These are phyloP conservation scores for Aegotheles bennettii DNA, from an alignment of 2,113 vertebrate genomes.

Conservation along the genomic window DNA sequence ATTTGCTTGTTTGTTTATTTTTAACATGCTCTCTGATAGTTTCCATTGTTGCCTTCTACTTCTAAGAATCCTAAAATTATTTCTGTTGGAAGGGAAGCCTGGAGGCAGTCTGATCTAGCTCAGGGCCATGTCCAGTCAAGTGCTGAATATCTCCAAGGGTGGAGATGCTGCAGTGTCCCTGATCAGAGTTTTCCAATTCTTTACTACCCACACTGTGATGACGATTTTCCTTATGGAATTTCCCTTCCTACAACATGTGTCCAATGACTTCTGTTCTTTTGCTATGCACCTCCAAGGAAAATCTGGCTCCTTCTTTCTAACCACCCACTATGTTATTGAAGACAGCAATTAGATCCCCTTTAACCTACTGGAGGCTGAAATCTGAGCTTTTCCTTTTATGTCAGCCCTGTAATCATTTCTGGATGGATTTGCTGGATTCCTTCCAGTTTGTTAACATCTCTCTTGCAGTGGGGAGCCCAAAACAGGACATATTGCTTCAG, in stretches of 20 bases:
- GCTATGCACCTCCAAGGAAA: neutral
- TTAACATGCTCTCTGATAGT: neutral
- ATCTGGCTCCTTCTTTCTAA: neutral
- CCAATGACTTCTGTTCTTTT: neutral
- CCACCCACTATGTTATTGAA: neutral
- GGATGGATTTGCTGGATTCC: neutral
- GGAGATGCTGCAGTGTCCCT: neutral
- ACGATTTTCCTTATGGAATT: neutral
- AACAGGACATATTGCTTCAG: neutral
- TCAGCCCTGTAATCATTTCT: neutral
- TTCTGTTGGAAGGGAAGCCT: neutral
- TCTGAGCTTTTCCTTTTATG: neutral
- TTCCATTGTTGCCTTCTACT: neutral
- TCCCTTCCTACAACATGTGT: neutral
- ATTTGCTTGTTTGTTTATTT: neutral
- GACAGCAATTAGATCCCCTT: neutral
- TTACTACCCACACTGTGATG: neutral
- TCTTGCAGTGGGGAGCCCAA: neutral
- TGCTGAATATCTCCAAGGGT: neutral
- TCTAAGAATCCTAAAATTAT: neutral
- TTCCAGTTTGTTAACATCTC: neutral
- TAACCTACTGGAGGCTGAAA: neutral
- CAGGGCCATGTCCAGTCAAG: neutral
- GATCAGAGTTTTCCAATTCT: neutral
- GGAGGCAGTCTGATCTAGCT: neutral